Evolutionary conservation across 2,797 vertebrate species (phyloP).

Genomic region (Sebastes minor): DNA sequence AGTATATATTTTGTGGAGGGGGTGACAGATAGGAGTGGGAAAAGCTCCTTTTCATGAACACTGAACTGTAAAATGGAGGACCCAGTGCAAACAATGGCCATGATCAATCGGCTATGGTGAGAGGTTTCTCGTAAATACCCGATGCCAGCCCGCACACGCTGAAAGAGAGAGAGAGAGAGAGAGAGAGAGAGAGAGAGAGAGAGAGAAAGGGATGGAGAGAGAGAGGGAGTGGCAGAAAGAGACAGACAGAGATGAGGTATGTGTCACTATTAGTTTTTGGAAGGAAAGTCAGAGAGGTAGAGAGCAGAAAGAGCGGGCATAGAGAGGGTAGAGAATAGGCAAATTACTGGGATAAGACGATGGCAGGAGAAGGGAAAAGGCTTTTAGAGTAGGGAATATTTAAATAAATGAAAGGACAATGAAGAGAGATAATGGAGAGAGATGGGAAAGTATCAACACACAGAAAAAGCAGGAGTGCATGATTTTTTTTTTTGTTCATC

Average conservation of each 20-base stretch:
- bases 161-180: neutral
- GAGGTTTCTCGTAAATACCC: conserved; percentile 67
- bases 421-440: neutral
- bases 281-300: conserved; percentile 19
- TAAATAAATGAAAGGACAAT: conserved; percentile 56
- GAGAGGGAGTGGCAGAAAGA: conserved; percentile 15
- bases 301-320: conserved; percentile 27
- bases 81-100: conserved; percentile 66
- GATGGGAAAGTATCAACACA: neutral
- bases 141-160: conserved; percentile 22
- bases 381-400: conserved; percentile 33
- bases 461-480: neutral
- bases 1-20: conserved; percentile 39
- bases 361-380: conserved; percentile 26
- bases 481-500: neutral
- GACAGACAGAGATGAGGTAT: conserved; percentile 34
- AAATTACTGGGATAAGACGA: conserved; percentile 23
- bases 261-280: conserved; percentile 48
- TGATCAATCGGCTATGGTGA: conserved; percentile 73
- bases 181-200: neutral
- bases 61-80: conserved; percentile 81
- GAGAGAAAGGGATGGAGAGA: conserved; percentile 2
- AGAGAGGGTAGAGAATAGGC: neutral
- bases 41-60: conserved; percentile 76
- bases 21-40: conserved; percentile 60